These are phyloP conservation scores for Semaprochilodus insignis DNA, from an alignment of 2,797 vertebrate species.

Conservation along the genomic window DNA sequence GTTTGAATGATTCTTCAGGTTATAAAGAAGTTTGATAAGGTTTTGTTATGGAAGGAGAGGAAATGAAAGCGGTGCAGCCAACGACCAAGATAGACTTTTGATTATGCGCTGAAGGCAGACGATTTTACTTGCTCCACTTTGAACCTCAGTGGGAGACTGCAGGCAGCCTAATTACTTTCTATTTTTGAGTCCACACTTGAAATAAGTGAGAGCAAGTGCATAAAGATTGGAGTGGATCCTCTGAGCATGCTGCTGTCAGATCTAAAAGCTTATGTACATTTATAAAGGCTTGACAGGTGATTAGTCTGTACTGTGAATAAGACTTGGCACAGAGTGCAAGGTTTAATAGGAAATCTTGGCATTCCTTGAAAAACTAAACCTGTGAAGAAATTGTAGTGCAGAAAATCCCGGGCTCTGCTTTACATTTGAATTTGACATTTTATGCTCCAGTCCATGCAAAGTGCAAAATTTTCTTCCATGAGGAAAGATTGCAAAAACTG, in stretches of 20 bases:
- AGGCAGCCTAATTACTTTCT: conserved; percentile 80
- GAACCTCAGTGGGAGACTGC: conserved; percentile 69
- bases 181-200: conserved; percentile 71
- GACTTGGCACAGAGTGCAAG: not conserved
- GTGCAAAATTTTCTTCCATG: not conserved
- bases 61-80: conserved; percentile 54
- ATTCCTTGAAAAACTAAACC: not conserved
- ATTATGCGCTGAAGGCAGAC: conserved; percentile 61
- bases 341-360: not conserved
- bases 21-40: conserved; percentile 9
- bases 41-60: conserved; percentile 63
- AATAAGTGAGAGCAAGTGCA: conserved; percentile 51
- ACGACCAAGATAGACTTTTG: conserved; percentile 66
- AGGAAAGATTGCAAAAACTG: no score
- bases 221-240: conserved; percentile 47
- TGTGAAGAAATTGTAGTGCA: not conserved
- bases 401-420: not conserved
- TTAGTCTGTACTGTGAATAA: not conserved
- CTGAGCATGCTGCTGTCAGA: conserved; percentile 45
- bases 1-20: not conserved
- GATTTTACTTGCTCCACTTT: conserved; percentile 73
- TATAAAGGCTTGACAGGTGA: conserved; percentile 15
- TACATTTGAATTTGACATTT: not conserved
- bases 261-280: conserved; percentile 17
- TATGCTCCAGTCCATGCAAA: not conserved